phyloP scores from a whole-genome alignment of 2,113 vertebrate genomes.

The Philantomba maxwellii region DNA sequence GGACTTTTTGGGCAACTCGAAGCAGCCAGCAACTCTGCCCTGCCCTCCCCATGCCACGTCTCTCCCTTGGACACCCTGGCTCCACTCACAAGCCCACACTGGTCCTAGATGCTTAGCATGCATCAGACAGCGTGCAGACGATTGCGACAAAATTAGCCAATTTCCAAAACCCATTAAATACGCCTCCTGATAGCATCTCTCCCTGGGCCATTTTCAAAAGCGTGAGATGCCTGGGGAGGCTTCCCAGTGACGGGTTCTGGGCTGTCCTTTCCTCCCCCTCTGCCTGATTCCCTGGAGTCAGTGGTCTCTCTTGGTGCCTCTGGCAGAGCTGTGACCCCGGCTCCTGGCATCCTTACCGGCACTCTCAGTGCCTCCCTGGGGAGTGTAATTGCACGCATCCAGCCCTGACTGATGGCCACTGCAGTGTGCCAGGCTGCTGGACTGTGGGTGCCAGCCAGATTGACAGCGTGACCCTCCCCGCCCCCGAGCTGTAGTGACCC shows the following conservation, averaged over 20 bases:
- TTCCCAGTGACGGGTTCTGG: neutral
- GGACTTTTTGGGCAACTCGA: neutral
- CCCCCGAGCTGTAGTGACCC: neutral
- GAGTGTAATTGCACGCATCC: neutral
- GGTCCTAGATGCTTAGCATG: slow-evolving; percentile 59
- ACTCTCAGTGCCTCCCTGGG: neutral
- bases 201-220: slow-evolving; percentile 52
- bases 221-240: neutral
- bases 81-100: neutral
- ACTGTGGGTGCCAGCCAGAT: neutral
- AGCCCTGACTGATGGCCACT: neutral
- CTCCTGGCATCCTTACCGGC: neutral
- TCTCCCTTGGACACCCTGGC: neutral
- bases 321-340: neutral
- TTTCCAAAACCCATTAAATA: slow-evolving; percentile 70
- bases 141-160: slow-evolving; percentile 69
- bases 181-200: slow-evolving; percentile 60
- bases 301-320: neutral
- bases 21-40: neutral
- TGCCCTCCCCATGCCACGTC: neutral
- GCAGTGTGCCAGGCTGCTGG: neutral
- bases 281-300: neutral
- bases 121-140: slow-evolving; percentile 26
- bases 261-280: neutral
- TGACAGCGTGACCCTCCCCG: neutral